Base-by-base conservation (phyloP, 1,140 invertebrate species). In the Hestina assimilis region DNA sequence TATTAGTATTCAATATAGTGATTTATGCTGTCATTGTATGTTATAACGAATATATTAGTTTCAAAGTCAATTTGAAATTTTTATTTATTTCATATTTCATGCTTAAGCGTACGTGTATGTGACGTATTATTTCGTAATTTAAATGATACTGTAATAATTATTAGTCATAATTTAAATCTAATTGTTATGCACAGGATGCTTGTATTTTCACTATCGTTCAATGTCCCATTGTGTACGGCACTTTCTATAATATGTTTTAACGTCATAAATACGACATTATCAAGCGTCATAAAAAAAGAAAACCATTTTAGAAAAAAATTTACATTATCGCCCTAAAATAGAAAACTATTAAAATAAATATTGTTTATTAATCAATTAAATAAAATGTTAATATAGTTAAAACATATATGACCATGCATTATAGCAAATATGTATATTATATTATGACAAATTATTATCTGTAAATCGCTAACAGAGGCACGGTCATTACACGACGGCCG, bases 151-250 rank as follows among this genome's bases (percentile, higher is more conserved):
- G n/a, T n/a, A n/a, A n/a, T n/a, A n/a, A n/a, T n/a, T n/a, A n/a
- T n/a, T 12, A 3, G 11, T 11, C 33, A 38, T 38, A 38, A 38
- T 43, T 45, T 58, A 12, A 55, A 53, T 52, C 51, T 66, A 26
- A 43, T 82, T 76, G 46, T 45, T 78, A 83, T 83, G 63, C 80
- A 57, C n/a, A 40, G 48, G 56, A 45, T 64, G 59, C 17, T 23
- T 19, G 40, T 57, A 74, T 72, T 84, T 83, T 84, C 81, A 84
- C 81, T 84, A 79, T 84, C 81, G 67, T 79, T 77, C 66, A 75
- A 70, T 77, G 72, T 66, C 62, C 63, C 63, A 77, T 83, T 79
- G 70, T 74, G 60, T 63, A 53, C 51, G 40, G 69, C 75, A 75
- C 80, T 84, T 84, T 84, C 81, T 80, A 73, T 75, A 71, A 75